Percentiles rank a stretch among this genome's conserved stretches.
phyloP scores from a whole-genome alignment of 2,797 vertebrate genomes.

The Podargus strigoides region DNA sequence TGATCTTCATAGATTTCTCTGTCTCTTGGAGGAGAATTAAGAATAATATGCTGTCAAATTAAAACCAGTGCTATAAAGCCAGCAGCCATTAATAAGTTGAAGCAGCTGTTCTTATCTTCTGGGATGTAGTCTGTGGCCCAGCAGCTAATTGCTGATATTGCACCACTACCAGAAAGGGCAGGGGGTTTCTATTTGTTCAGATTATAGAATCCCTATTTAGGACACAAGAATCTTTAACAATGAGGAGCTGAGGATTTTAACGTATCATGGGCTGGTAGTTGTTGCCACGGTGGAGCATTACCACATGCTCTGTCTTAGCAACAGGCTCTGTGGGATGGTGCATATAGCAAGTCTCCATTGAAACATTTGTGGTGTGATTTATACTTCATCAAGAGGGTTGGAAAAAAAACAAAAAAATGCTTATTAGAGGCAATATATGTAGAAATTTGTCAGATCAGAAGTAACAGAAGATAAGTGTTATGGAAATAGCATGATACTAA shows the following conservation, averaged over 20 bases:
- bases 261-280: not conserved
- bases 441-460: conserved; percentile 27
- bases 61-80: not conserved
- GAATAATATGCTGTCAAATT: conserved; percentile 8
- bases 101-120: conserved; percentile 24
- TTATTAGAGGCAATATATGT: conserved; percentile 9
- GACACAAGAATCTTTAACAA: not conserved
- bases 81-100: not conserved
- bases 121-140: not conserved
- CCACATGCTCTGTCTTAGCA: not conserved
- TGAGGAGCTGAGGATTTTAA: not conserved
- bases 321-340: not conserved
- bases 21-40: not conserved
- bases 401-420: not conserved
- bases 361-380: not conserved
- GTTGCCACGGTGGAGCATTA: conserved; percentile 8
- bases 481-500: conserved; percentile 53
- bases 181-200: conserved; percentile 14
- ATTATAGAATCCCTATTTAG: conserved; percentile 1
- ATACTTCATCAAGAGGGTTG: not conserved
- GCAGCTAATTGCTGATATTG: conserved; percentile 12
- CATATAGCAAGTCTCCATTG: not conserved
- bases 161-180: not conserved
- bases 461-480: conserved; percentile 31
- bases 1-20: not conserved